Percentiles rank a stretch among this genome's conserved stretches.
These are phyloP conservation scores for Anthrax anthrax DNA, from an alignment of 2,888 invertebrate genomes.

Conservation along the genomic window DNA sequence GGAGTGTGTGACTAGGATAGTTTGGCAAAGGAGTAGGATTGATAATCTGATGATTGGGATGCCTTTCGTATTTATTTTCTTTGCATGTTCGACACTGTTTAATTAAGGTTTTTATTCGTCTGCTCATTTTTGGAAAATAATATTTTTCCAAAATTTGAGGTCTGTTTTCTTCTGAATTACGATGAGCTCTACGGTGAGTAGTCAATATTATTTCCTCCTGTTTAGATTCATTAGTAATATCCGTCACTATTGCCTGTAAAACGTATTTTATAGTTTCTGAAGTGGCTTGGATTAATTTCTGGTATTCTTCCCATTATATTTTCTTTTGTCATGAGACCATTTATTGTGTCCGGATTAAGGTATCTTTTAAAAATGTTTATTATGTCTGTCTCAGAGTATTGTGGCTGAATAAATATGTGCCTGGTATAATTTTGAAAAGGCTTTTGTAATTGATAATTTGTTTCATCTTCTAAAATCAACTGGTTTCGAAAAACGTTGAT, in stretches of 20 bases:
- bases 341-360: not conserved
- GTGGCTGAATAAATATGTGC: slow-evolving; percentile 2
- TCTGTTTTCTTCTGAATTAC: too few relatives aligned
- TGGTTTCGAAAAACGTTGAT: slow-evolving; percentile 12
- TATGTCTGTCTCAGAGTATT: not conserved
- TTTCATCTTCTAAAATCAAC: slow-evolving; percentile 3
- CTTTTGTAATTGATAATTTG: slow-evolving; percentile 1
- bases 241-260: not conserved
- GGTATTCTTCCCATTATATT: slow-evolving; percentile 1
- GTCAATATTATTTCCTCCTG: too few relatives aligned
- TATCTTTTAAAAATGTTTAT: not conserved
- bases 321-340: not conserved
- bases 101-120: too few relatives aligned
- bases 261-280: not conserved
- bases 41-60: too few relatives aligned
- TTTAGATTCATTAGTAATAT: too few relatives aligned
- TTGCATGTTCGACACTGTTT: too few relatives aligned
- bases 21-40: accelerated
- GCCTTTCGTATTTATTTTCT: too few relatives aligned
- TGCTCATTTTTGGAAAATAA: too few relatives aligned
- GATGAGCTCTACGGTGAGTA: too few relatives aligned
- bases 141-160: too few relatives aligned
- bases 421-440: slow-evolving; percentile 5
- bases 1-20: not conserved
- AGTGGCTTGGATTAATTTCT: not conserved